Conservation (phyloP, 2,113 vertebrate genomes). For the Erythrolamprus reginae region DNA sequence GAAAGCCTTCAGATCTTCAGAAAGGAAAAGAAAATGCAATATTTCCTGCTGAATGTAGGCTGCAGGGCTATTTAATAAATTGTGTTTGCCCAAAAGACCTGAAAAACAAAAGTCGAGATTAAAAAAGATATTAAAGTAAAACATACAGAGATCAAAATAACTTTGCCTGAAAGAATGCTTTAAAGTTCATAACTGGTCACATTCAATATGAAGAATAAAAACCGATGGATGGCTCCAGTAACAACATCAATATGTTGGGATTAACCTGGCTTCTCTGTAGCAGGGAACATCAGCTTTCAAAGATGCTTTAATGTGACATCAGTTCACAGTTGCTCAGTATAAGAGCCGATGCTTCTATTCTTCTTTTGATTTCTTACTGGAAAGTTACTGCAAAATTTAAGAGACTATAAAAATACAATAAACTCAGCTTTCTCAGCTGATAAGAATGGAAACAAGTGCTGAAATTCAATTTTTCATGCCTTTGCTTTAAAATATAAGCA, state of each 20-base stretch:
- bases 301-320: constrained; percentile 48
- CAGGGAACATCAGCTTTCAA: constrained; percentile 56
- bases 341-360: constrained; percentile 32
- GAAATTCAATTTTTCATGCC: not conserved
- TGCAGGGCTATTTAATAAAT: constrained; percentile 34
- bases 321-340: constrained; percentile 46
- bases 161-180: constrained; percentile 38
- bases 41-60: constrained; percentile 8
- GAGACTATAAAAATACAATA: constrained; percentile 36
- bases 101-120: constrained; percentile 23
- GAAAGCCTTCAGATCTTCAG: not conserved
- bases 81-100: not conserved
- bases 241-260: constrained; percentile 42
- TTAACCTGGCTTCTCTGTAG: constrained; percentile 49
- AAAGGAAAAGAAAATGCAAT: not conserved
- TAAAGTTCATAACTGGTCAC: constrained; percentile 48
- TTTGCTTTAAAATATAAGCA: not conserved
- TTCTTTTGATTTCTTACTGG: constrained; percentile 31
- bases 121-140: constrained; percentile 26
- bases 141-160: constrained; percentile 41
- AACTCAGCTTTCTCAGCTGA: constrained; percentile 20
- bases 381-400: constrained; percentile 35
- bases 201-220: constrained; percentile 40
- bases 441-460: not conserved
- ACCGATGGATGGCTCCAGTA: constrained; percentile 32